Conservation (phyloP, 1,140 invertebrate genomes). For the Gryon sp. region DNA sequence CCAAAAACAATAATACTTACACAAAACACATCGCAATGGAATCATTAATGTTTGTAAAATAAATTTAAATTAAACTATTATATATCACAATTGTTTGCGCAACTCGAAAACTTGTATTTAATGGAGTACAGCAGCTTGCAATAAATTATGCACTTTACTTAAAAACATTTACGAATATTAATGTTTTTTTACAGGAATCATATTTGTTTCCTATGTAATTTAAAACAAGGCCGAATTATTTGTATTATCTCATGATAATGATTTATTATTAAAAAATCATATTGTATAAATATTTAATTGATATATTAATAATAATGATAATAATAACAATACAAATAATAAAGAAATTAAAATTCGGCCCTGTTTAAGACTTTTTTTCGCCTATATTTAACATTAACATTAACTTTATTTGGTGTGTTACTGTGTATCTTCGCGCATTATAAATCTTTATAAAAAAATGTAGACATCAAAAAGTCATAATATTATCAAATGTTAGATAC, state of each 20-base stretch:
- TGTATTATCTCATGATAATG: no score
- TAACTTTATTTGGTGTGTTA: slow-evolving; percentile 41
- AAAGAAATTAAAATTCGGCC: slow-evolving; percentile 1
- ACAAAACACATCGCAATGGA: slow-evolving; percentile 25
- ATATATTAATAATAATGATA: no score
- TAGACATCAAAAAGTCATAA: slow-evolving; percentile 1
- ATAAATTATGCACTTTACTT: slow-evolving; percentile 69
- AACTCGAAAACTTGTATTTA: slow-evolving; percentile 65
- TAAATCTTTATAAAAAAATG: slow-evolving; percentile 2
- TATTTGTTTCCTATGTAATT: no score
- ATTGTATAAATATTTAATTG: no score
- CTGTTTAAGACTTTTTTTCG: background rate
- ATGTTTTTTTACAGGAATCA: no score
- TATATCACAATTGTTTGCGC: slow-evolving; percentile 75
- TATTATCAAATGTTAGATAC: no score
- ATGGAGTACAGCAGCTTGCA: slow-evolving; percentile 47
- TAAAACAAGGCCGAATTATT: no score
- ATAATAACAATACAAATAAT: no score
- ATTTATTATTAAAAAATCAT: no score
- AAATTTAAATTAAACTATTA: slow-evolving; percentile 70
- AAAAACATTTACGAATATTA: no score
- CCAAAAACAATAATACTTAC: slow-evolving; percentile 19
- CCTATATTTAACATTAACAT: slow-evolving; percentile 65
- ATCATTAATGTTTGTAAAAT: slow-evolving; percentile 49
- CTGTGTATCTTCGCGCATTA: slow-evolving; percentile 11